These are phyloP conservation scores for Syritta pipiens DNA, from an alignment of 2,888 invertebrate species.

Conservation along the genomic window DNA sequence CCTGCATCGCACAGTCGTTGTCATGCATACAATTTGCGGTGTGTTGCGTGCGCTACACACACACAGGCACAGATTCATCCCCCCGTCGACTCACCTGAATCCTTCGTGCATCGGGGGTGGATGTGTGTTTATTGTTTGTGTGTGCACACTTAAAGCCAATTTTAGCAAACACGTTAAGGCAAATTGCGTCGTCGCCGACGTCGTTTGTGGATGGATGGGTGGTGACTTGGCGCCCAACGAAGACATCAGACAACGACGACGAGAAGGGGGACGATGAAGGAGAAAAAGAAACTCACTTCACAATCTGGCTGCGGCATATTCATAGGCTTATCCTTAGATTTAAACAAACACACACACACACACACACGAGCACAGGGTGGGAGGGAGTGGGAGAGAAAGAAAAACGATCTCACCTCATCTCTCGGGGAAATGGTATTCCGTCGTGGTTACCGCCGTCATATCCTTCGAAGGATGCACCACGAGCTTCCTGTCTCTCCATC, in stretches of 20 bases:
- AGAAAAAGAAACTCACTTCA: conserved; percentile 28
- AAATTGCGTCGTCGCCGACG: conserved; percentile 8
- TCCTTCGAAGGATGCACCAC: too few species aligned
- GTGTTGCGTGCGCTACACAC: conserved; percentile 2
- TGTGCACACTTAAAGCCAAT: conserved; percentile 35
- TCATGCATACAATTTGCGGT: conserved; percentile 26
- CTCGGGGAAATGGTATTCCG: conserved; percentile 1
- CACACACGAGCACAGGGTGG: not conserved
- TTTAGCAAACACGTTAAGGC: conserved; percentile 33
- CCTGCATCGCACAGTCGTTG: not conserved
- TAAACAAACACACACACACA: not conserved
- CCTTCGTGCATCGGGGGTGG: too few species aligned
- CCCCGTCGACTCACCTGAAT: too few species aligned
- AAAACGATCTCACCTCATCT: too few species aligned
- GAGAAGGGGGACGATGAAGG: not conserved
- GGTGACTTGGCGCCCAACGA: not conserved
- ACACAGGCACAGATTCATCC: not conserved
- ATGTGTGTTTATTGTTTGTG: conserved; percentile 30
- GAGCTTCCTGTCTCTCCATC: too few species aligned
- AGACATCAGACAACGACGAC: not conserved
- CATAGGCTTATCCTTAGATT: conserved; percentile 33
- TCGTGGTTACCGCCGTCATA: not conserved
- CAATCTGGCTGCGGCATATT: conserved; percentile 24
- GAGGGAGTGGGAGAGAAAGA: not conserved
- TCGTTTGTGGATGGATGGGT: not conserved